phyloP scores from a whole-genome alignment of 1,140 invertebrate genomes.

The Sinella curviseta region DNA sequence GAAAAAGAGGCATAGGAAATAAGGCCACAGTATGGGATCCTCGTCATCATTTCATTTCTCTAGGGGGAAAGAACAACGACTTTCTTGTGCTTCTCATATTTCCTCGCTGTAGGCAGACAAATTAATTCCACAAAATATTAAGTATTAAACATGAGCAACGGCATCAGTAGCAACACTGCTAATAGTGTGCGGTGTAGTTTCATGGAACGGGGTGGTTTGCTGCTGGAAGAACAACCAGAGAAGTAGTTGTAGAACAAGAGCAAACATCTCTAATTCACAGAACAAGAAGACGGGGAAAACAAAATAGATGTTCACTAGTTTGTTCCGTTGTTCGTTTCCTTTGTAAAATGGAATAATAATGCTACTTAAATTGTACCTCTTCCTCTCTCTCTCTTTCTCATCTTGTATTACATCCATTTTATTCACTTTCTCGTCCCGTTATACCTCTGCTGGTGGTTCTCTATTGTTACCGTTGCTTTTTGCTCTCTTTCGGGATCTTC shows the following conservation, averaged over 20 bases:
- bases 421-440: not conserved
- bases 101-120: slow-evolving; percentile 46
- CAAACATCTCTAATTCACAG: slow-evolving; percentile 12
- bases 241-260: not conserved
- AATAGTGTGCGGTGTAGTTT: no score
- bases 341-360: slow-evolving; percentile 24
- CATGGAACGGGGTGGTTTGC: slow-evolving; percentile 2
- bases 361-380: slow-evolving; percentile 29
- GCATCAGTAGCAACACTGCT: not conserved
- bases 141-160: slow-evolving; percentile 43
- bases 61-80: slow-evolving; percentile 25
- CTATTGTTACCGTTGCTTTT: not conserved
- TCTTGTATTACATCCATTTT: no score
- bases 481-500: not conserved
- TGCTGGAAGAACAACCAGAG: not conserved
- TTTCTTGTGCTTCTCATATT: slow-evolving; percentile 48
- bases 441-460: not conserved
- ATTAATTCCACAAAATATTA: slow-evolving; percentile 51
- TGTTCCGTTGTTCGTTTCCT: not conserved
- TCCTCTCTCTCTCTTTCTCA: slow-evolving; percentile 12
- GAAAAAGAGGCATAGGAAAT: not conserved
- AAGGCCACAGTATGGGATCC: not conserved
- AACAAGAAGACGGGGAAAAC: not conserved
- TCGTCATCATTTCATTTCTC: slow-evolving; percentile 27
- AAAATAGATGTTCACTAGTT: not conserved